Base-by-base conservation (phyloP, 2,888 invertebrate species). In the Cecidostiba fungosa region DNA sequence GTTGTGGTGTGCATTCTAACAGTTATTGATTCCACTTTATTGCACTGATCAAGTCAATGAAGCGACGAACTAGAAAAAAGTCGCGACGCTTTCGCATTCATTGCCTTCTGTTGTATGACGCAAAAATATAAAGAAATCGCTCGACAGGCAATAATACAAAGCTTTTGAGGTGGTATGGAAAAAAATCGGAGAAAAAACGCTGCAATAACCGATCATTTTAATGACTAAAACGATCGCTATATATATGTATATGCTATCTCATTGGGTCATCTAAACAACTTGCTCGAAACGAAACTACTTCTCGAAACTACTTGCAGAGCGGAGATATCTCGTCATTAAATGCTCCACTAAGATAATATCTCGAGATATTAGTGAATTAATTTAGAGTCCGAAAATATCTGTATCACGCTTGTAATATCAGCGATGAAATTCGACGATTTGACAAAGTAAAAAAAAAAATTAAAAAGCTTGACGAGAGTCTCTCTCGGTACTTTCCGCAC, bases 21-120 rank as follows among this genome's bases (percentile, higher is more conserved):
- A 16, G 47, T 43, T 66, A 26, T 10, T 23, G 36, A 47, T 47
- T 29, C 36, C 26, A 66, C 66, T 62, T 26, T 36, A 66, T 62
- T 43, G 23, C 5, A 32, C 26, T 3, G 16, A 74, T 84, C 74
- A 66, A 81, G 70, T 70, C 77, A 81, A 85, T 85, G 36, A 76
- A 85, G 70, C 26, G 4, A 78, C 26, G 4, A 78, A 5, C 29
- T 69, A 8, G 43, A 32, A n/a, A 29, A 70, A 16, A 32, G 47
- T 59, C 72, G 47, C n/a, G 77, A 70, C 39, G 14, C 6, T 76
- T 82, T 77, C 36, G 70, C 0, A 69, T 66, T 14, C 47, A 1
- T 73, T 8, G 36, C 12, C 12, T 76, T 62, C 36, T n/a, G n/a
- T n/a, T n/a, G 23, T 26, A 5, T 76, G 84, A 84, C 70, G 76